Evolutionary conservation across 1,140 invertebrate genomes (phyloP), one percentile per base, ranked within the genome.

Genomic region (Habropoda laboriosa): DNA sequence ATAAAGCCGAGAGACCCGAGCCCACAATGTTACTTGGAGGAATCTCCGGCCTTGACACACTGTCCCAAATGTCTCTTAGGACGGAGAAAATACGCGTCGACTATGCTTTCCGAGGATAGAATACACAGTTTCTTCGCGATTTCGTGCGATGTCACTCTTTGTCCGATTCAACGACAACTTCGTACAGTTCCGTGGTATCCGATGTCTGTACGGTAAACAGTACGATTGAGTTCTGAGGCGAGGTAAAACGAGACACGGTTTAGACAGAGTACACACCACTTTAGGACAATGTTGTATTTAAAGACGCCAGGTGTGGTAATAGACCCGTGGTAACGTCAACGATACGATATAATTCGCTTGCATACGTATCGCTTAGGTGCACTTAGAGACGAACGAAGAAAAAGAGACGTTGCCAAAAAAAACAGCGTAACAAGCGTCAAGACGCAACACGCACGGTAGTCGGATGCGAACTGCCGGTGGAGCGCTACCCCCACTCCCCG

Each of bases 21-120:
- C 7, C n/a, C 38, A 49, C 53, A 60, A 79, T 53, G 66, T 66
- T 66, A 21, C 51, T 45, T 24, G 45, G 47, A 51, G 45, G 78
- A 66, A 78, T 73, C 78, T 51, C 3, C 40, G 75, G 40, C 78
- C 84, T 86, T 81, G 86, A 83, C 81, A 83, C 82, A 79, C 60
- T 85, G 81, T 84, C 49, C 60, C 40, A 53, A 82, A 84, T 74
- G 32, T 30, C 27, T 73, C 45, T 57, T 13, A 60, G 49, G 49
- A 73, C 42, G 53, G n/a, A 27, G 51, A 51, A 51, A 16, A 68
- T 57, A 49, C 27, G 0, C 49, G 30, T 16, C 16, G 16, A 35
- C 45, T 51, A 40, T 66, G 49, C 67, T 32, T 30, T 73, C 45
- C n/a, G 35, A 0, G 6, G n/a, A 35, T 24, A 27, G 2, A 24